Conservation (phyloP, 1,140 invertebrate genomes). For the Cotesia glomerata region DNA sequence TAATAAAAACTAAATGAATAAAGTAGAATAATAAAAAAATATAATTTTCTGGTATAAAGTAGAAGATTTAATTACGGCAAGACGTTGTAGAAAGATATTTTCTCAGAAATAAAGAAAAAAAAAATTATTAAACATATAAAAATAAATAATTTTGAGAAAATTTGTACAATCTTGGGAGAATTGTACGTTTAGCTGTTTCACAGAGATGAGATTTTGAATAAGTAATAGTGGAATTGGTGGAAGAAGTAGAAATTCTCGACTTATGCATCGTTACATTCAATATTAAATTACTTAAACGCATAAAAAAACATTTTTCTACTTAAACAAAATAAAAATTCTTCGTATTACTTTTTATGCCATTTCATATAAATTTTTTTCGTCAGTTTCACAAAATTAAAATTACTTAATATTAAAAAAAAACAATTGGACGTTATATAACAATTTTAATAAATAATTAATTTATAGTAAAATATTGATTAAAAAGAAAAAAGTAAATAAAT, state of each 20-base stretch:
- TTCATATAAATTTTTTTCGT: not conserved
- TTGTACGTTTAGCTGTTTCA: slow-evolving; percentile 25
- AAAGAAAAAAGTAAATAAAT: no score
- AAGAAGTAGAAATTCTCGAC: slow-evolving; percentile 25
- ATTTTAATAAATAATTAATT: no score
- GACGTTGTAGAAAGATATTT: no score
- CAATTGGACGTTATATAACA: no score
- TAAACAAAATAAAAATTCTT: not conserved
- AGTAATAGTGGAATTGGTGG: slow-evolving; percentile 27
- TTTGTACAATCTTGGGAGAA: slow-evolving; percentile 19
- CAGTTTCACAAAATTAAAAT: no score
- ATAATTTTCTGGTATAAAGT: no score
- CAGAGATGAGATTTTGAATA: slow-evolving; percentile 30
- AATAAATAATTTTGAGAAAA: slow-evolving; percentile 4
- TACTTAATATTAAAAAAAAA: no score
- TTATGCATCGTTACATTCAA: slow-evolving; percentile 33
- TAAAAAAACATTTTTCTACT: slow-evolving; percentile 7
- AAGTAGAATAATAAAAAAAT: no score
- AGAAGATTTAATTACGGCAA: no score
- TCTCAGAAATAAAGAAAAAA: not conserved
- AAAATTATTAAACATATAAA: not conserved
- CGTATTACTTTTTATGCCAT: not conserved
- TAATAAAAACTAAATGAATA: no score
- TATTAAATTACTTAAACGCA: slow-evolving; percentile 22
- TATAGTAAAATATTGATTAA: no score